Conservation (phyloP, 2,797 vertebrate genomes). For the Oryzias dopingdopingensis region DNA sequence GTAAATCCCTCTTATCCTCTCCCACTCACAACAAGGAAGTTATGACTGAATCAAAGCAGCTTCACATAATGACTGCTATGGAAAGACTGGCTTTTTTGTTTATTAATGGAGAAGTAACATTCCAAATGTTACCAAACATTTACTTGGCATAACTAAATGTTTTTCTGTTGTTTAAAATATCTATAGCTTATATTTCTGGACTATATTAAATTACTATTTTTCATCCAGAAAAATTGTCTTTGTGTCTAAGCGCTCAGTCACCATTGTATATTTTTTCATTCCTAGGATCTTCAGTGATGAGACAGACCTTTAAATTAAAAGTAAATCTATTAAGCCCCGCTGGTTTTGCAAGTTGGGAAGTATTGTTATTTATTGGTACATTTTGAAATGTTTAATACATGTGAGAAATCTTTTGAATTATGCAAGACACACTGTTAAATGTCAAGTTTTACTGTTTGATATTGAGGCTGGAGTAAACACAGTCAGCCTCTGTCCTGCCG, state of each 20-base stretch:
- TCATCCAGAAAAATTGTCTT: no score
- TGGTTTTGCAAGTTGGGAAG: not conserved
- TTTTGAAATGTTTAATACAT: conserved; percentile 1
- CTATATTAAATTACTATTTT: no score
- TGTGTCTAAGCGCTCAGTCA: no score
- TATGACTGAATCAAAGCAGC: conserved; percentile 65
- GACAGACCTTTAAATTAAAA: not conserved
- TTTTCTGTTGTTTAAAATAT: no score
- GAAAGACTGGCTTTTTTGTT: conserved; percentile 44
- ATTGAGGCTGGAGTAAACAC: not conserved
- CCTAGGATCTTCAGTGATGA: not conserved
- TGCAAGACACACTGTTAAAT: no score
- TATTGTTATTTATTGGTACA: not conserved
- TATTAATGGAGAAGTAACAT: conserved; percentile 28
- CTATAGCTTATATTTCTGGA: no score
- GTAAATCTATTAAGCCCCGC: not conserved
- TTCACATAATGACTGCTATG: conserved; percentile 57
- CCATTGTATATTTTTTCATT: not conserved
- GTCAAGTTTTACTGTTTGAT: no score
- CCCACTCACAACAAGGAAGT: conserved; percentile 78
- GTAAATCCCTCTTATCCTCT: conserved; percentile 75
- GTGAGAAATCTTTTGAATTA: no score
- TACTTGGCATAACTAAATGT: no score
- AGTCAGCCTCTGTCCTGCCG: not conserved
- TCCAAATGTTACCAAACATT: conserved; percentile 31